phyloP scores from a whole-genome alignment of 2,797 vertebrate species.

The Muscicapa striata region DNA sequence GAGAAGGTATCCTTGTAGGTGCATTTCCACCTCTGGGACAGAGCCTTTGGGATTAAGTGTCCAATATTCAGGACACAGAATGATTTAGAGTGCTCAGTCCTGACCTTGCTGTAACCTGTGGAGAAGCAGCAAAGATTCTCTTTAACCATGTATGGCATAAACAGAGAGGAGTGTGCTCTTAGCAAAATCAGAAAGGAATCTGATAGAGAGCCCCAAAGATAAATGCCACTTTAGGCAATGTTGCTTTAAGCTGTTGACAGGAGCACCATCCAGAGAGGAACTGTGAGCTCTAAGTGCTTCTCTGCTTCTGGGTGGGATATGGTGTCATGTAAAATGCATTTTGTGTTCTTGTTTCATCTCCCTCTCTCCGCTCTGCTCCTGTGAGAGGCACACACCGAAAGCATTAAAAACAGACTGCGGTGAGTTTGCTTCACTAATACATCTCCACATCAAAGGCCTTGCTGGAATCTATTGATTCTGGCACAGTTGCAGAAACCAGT shows the following conservation, averaged over 20 bases:
- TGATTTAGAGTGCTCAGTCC: not conserved
- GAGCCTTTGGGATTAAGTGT: constrained; percentile 23
- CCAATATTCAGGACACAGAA: not conserved
- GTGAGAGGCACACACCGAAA: not conserved
- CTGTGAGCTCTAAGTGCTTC: constrained; percentile 29
- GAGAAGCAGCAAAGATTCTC: constrained; percentile 18
- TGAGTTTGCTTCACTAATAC: constrained; percentile 11
- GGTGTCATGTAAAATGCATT: constrained; percentile 1
- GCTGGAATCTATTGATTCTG: constrained; percentile 65
- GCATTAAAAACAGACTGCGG: not conserved
- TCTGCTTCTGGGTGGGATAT: constrained; percentile 53
- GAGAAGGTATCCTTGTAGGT: not conserved
- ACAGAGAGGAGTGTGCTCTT: not conserved
- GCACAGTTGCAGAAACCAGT: not conserved
- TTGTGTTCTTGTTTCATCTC: constrained; percentile 39
- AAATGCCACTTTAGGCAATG: constrained; percentile 57
- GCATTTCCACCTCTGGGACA: not conserved
- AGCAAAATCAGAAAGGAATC: constrained; percentile 62
- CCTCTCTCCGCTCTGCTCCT: not conserved
- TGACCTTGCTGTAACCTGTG: constrained; percentile 51
- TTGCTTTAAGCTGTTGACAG: constrained; percentile 65
- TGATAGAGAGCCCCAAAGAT: constrained; percentile 57
- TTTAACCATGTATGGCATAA: constrained; percentile 61
- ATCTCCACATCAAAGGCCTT: constrained; percentile 47
- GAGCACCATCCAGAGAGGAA: constrained; percentile 30